These are phyloP conservation scores for Delia radicum DNA, from an alignment of 1,140 invertebrate species.

Conservation along the genomic window DNA sequence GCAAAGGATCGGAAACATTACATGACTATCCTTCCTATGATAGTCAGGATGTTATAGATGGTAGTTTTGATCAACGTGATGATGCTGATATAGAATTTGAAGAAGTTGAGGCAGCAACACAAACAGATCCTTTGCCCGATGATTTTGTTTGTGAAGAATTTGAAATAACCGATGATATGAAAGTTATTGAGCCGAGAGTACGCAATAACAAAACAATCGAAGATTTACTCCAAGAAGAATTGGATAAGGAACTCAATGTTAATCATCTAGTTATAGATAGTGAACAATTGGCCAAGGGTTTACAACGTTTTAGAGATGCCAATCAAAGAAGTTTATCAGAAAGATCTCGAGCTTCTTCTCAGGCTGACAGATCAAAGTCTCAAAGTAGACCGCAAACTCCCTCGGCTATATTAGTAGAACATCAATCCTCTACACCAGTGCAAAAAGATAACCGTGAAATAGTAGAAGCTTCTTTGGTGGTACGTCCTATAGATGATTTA, in stretches of 20 bases:
- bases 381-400: constrained; percentile 60
- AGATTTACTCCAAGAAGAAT: constrained; percentile 43
- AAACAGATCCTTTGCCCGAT: constrained; percentile 78
- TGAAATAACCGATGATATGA: constrained; percentile 59
- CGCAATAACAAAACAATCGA: constrained; percentile 43
- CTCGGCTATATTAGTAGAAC: constrained; percentile 63
- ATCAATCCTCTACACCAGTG: constrained; percentile 60
- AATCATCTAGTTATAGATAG: constrained; percentile 42
- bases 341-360: constrained; percentile 58
- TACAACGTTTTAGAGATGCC: constrained; percentile 57
- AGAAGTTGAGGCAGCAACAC: constrained; percentile 74
- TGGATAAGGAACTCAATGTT: constrained; percentile 32
- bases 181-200: constrained; percentile 45
- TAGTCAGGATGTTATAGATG: constrained; percentile 43
- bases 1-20: constrained; percentile 34
- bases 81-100: not conserved
- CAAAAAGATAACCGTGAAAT: constrained; percentile 57
- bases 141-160: constrained; percentile 71
- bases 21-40: constrained; percentile 25
- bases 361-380: constrained; percentile 58
- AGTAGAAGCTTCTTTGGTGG: constrained; percentile 61
- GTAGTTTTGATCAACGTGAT: constrained; percentile 20
- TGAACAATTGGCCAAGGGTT: constrained; percentile 51
- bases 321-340: constrained; percentile 61
- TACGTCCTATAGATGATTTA: constrained; percentile 56